phyloP scores from a whole-genome alignment of 2,888 invertebrate genomes.

The Chironomus riparius region DNA sequence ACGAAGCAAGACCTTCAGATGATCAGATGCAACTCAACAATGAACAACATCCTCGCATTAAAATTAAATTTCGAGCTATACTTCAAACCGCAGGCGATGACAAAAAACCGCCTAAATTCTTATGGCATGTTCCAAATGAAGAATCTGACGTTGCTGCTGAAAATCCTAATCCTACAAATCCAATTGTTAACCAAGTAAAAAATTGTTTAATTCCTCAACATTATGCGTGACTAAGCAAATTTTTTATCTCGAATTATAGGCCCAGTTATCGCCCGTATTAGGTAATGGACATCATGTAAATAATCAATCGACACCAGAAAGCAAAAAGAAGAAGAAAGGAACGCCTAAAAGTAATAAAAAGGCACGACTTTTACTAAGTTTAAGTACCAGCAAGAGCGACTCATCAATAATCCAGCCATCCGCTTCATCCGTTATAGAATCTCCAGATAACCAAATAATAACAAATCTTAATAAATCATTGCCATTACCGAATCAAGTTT shows the following conservation, averaged over 20 bases:
- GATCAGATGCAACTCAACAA: conserved; percentile 42
- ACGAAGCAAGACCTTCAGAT: neutral
- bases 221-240: neutral
- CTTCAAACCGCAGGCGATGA: neutral
- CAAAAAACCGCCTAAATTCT: neutral
- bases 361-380: neutral
- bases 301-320: neutral
- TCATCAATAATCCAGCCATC: neutral
- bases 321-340: neutral
- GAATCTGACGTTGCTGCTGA: neutral
- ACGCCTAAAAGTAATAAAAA: neutral
- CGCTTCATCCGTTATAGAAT: neutral
- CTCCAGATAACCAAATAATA: too few species aligned
- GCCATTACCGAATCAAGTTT: conserved; percentile 8
- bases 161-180: neutral
- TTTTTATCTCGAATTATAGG: neutral
- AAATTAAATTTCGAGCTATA: conserved; percentile 55
- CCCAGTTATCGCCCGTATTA: neutral
- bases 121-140: neutral
- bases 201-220: neutral
- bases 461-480: neutral
- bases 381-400: conserved; percentile 14
- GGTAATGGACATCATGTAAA: neutral
- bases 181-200: neutral
- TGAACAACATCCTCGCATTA: conserved; percentile 56